Base-by-base conservation (phyloP, 2,888 invertebrate genomes). In the Dryadula phaetusa region DNA sequence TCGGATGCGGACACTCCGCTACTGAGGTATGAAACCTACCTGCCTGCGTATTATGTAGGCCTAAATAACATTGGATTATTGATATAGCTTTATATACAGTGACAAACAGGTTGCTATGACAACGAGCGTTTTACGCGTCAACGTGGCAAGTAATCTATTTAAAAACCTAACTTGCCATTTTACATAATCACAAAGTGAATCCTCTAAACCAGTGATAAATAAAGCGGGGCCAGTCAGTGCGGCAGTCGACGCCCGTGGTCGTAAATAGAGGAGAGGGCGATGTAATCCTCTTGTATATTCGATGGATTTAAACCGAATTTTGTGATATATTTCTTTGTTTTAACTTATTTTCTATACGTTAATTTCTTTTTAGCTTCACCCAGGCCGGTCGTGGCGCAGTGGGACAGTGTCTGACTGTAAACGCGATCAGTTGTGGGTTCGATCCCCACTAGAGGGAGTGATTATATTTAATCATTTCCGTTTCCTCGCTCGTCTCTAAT, bases 191-290 rank as follows among this genome's bases (percentile, higher is more conserved):
- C 12, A 60, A 60, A 44, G 44, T 12, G 14, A 61, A 61, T 47
- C 61, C 47, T 16, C 28, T 2, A 14, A 18, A 28, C 42, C 47
- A 62, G 46, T n/a, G 34, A 62, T 47, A 62, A 62, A 62, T 62
- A 62, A 34, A 16, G 47, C 62, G 32, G 47, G 42, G 20, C 32
- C 14, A 47, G 47, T 47, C 37, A 12, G 2, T 37, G 1, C 28
- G 3, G 28, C 37, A 12, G 37, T 32, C 37, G 10, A 10, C 3
- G 37, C 12, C 37, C 12, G 34, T 54, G 54, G 54, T 37, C 34
- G 34, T 54, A 54, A 54, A 54, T 54, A 54, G 76, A 78, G 70
- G 77, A 78, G 77, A 76, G 77, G 75, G 76, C 72, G 40, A 25
- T 58, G 42, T 58, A 42, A 56, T 58, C 25, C 42, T 58, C n/a